Conservation (phyloP, 2,113 vertebrate genomes). For the Ondatra zibethicus region DNA sequence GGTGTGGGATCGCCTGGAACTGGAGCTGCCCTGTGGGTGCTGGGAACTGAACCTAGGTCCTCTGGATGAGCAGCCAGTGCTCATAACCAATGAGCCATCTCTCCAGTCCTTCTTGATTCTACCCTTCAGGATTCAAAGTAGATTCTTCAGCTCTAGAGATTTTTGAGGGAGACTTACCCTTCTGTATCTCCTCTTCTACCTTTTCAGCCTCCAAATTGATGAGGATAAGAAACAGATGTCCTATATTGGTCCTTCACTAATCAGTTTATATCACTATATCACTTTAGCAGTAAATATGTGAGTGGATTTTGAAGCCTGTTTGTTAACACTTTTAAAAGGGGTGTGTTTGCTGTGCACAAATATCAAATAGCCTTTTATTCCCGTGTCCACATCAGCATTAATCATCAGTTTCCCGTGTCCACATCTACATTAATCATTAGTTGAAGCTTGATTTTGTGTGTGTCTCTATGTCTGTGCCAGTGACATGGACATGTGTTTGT, state of each 20-base stretch:
- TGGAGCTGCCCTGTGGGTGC: background rate
- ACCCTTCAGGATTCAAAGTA: constrained; percentile 31
- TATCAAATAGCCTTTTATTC: constrained; percentile 40
- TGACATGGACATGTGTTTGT: background rate
- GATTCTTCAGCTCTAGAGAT: background rate
- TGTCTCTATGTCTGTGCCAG: background rate
- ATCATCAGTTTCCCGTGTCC: background rate
- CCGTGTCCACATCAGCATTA: background rate
- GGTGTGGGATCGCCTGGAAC: background rate
- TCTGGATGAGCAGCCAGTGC: background rate
- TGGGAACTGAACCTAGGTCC: background rate
- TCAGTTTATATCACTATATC: too few species aligned
- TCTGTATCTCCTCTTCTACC: background rate
- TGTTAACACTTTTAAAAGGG: constrained; percentile 13
- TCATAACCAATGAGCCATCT: background rate
- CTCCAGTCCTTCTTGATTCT: background rate
- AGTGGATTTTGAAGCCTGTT: background rate
- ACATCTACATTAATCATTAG: background rate
- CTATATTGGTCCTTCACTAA: background rate
- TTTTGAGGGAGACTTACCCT: background rate
- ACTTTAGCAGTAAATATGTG: constrained; percentile 42
- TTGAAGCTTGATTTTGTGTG: background rate
- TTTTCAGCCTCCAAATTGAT: background rate
- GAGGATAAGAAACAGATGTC: background rate
- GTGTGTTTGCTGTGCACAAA: background rate